Evolutionary conservation across 2,113 vertebrate species (phyloP), one percentile per base, ranked within the genome.

Genomic region (Calypte anna): DNA sequence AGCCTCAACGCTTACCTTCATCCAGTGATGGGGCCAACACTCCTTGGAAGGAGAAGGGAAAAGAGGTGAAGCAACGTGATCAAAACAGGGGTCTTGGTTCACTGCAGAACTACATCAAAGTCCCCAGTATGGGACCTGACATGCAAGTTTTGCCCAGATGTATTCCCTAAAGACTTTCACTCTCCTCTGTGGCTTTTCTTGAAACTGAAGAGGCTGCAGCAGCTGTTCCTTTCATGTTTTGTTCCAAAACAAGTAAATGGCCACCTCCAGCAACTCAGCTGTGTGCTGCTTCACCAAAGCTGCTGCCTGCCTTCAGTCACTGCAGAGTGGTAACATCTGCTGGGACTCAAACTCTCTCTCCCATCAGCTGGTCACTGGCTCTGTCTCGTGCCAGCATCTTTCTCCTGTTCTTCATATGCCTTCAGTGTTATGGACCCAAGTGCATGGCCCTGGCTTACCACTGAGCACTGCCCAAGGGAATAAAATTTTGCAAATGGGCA

Each of bases 71-170:
- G 43, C 24, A 51, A 58, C 0, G 0, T 23, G 50, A 73, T 36
- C 23, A 51, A 73, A 84, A 72, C 7, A 30, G 62, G 12, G 5
- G 30, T 64, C 67, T 76, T 27, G 7, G 14, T 30, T 46, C 5
- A 10, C n/a, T 27, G 19, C 58, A 82, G 66, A 79, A 79, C 40
- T 36, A 36, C 9, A 51, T 75, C 61, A 10, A 44, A 55, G 31
- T 48, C 9, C 23, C 28, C 18, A 27, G 24, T 6, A 20, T 28
- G 17, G 31, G 31, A 75, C 38, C 46, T 0, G 0, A 23, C 0
- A 0, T 24, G 77, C 69, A 48, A 78, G 23, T 48, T 24, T 77
- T 77, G 48, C 61, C 59, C 33, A 67, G 77, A 38, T 7, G 19
- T 59, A 51, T 48, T 86, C 20, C 24, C 38, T 40, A 73, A 58